Base-by-base conservation (phyloP, 2,113 vertebrate species). In the Myiopsitta monachus region DNA sequence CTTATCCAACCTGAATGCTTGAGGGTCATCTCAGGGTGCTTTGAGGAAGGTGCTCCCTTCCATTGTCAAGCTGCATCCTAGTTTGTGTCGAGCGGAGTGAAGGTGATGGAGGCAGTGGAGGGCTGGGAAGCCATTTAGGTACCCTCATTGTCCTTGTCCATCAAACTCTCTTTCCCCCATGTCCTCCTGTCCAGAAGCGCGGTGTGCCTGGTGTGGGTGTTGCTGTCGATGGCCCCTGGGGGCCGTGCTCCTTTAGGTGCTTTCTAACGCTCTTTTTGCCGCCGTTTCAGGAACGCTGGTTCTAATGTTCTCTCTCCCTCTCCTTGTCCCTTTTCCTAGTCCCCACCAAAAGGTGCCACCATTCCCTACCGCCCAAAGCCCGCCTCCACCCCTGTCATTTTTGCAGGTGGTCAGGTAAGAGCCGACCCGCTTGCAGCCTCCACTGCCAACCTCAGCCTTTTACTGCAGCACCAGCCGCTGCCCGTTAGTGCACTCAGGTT, bases 401-500 rank as follows among this genome's bases (percentile, higher is more conserved):
- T 99, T 99, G 99, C 99, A 98, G 99, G 99, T 98, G 99, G 99
- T 98, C 99, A 99, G 99, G 99, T 99, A 99, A 99, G 99, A 98
- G 98, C 98, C 98, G 98, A 99, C 97, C 98, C 98, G 95, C 98
- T 98, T 98, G 99, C 99, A 98, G 99, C 98, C 98, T 98, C 98
- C 97, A 97, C 98, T 98, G 98, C 98, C 98, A 99, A 99, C 99
- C 98, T 98, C 96, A 98, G 98, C 98, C 98, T 98, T 98, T 99
- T 98, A 99, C 98, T 99, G 98, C 98, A 99, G 98, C 98, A 99
- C 98, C 99, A 99, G 99, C 99, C 99, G 99, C 99, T 99, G 99
- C 99, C 99, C 98, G 99, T 99, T 99, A 99, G 99, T 99, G 98
- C 99, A 98, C 98, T 99, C 99, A 99, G 99, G 99, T 99, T 99